Conservation (phyloP, 2,888 invertebrate genomes). For the Tenthredo scrophulariae region DNA sequence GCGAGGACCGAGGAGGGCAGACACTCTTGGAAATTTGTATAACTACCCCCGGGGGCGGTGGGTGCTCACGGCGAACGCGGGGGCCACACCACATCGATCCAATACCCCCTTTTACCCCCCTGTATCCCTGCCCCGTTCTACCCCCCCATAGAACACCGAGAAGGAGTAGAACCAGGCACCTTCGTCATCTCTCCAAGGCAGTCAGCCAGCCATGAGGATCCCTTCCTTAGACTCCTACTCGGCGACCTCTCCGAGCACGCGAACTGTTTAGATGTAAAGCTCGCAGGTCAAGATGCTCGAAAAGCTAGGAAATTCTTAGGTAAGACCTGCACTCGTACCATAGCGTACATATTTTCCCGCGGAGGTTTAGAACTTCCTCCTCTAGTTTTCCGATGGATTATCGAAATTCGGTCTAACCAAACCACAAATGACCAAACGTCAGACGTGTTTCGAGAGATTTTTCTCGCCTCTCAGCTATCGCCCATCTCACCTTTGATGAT, state of each 20-base stretch:
- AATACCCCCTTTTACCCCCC: constrained; percentile 46
- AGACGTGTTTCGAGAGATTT: no score
- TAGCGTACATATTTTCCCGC: no score
- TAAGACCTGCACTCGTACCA: no score
- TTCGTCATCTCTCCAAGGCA: constrained; percentile 71
- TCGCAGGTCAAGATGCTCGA: not conserved
- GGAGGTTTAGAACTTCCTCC: no score
- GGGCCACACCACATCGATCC: constrained; percentile 76
- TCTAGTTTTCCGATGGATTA: no score
- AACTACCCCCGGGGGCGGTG: constrained; percentile 75
- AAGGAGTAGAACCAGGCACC: constrained; percentile 58
- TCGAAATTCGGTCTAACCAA: no score
- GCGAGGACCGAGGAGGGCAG: constrained; percentile 67
- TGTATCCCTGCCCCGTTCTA: constrained; percentile 53
- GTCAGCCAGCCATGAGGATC: constrained; percentile 1
- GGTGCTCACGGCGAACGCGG: constrained; percentile 59
- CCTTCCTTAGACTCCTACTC: not conserved
- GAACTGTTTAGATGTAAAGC: not conserved
- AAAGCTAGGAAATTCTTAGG: not conserved
- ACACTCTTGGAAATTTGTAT: constrained; percentile 78
- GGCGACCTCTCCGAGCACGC: not conserved
- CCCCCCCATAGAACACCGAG: constrained; percentile 11
- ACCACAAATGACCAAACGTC: no score
- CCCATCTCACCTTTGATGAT: not conserved
- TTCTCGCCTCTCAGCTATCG: no score